Conservation (phyloP, 2,797 vertebrate species). For the Myotis vivesi region DNA sequence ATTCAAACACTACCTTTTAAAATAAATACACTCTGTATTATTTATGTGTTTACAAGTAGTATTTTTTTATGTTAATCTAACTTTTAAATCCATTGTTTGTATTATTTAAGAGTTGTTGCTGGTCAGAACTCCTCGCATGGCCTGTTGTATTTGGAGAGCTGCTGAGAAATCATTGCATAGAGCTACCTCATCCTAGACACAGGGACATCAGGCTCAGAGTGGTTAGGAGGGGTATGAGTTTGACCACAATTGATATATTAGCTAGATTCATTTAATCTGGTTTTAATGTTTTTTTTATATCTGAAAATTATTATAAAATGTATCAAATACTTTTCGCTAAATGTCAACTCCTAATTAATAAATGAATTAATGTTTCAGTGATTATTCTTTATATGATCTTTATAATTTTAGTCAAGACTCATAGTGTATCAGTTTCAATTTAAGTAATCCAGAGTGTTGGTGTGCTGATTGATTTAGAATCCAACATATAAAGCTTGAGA, state of each 20-base stretch:
- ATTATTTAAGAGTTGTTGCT: background rate
- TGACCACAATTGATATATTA: background rate
- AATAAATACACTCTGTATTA: background rate
- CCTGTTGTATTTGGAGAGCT: background rate
- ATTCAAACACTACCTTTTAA: background rate
- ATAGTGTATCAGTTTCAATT: background rate
- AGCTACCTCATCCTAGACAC: background rate
- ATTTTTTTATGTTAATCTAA: background rate
- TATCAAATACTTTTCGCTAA: conserved; percentile 14
- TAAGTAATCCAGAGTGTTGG: background rate
- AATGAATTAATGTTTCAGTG: background rate
- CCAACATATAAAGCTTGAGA: background rate
- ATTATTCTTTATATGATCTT: background rate
- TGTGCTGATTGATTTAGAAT: background rate
- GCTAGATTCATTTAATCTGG: background rate
- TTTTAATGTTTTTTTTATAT: background rate
- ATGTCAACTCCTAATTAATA: background rate
- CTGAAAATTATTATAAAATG: background rate
- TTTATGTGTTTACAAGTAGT: background rate
- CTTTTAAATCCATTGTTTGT: background rate
- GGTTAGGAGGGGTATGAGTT: background rate
- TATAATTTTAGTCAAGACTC: background rate
- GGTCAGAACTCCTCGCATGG: background rate
- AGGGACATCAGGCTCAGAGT: background rate
- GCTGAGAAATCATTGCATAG: background rate